phyloP scores from a whole-genome alignment of 2,113 vertebrate genomes.

The Corythornis vintsioides region DNA sequence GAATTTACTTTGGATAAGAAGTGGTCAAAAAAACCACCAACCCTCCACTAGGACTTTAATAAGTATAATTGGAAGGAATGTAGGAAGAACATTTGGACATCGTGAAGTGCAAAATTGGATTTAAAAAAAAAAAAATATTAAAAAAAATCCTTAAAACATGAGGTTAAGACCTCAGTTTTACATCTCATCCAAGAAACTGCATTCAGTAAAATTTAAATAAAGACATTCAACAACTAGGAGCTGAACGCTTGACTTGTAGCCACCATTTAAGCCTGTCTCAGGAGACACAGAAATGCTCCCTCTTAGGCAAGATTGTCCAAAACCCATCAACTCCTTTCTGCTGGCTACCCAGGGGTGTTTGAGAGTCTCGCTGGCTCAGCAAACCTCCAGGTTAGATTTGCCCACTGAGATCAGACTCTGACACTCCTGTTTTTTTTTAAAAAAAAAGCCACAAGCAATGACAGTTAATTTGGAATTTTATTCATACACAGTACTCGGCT shows the following conservation, averaged over 20 bases:
- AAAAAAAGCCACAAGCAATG: background rate
- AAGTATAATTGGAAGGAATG: background rate
- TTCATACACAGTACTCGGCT: background rate
- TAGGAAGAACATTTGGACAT: background rate
- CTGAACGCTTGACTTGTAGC: constrained; percentile 3
- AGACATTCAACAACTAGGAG: constrained; percentile 8
- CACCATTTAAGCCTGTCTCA: constrained; percentile 9
- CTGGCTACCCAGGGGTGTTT: constrained; percentile 12
- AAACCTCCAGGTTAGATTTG: constrained; percentile 23
- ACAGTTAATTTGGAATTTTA: constrained; percentile 18
- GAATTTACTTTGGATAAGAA: background rate
- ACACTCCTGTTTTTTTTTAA: background rate
- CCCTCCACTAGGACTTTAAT: background rate
- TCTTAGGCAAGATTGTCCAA: constrained; percentile 41
- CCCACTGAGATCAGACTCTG: background rate
- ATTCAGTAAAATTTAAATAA: background rate
- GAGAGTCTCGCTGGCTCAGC: constrained; percentile 25
- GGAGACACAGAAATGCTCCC: constrained; percentile 22
- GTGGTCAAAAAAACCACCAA: background rate
- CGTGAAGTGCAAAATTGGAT: background rate
- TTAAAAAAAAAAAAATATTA: background rate
- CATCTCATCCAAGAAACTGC: background rate
- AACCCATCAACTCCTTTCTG: constrained; percentile 5
- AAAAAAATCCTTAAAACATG: background rate
- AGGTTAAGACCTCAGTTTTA: background rate